Base-by-base conservation (phyloP, 2,888 invertebrate genomes). In the Hololepta plana region DNA sequence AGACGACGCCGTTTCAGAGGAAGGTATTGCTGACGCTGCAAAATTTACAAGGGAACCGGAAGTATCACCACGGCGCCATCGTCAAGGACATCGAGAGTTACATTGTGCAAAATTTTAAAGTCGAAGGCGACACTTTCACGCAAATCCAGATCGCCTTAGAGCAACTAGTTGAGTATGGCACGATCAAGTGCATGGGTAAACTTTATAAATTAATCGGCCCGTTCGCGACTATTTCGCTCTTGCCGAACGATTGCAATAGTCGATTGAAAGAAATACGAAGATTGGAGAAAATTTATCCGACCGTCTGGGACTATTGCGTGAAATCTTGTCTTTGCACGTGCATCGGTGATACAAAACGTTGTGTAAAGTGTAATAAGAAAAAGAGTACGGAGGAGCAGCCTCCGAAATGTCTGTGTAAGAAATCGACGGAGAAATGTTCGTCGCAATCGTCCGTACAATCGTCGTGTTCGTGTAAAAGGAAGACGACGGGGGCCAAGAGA, bases 111-210 rank as follows among this genome's bases (percentile, higher is more conserved):
- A 32, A 33, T 24, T 34, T 20, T 24, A 12, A 4, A 11, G 28
- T 23, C 10, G 35, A 35, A 26, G 37, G 37, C 13, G 35, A 37
- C 26, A 5, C 34, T 8, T 11, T 4, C 1, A 31, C 26, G 10
- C 37, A 37, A 34, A 29, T 32, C 8, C 8, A 23, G 15, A 30
- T 32, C 11, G 28, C 35, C 9, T 20, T 37, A 5, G 20, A 24
- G 2, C 33, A 37, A 23, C 26, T 29, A 2, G 24, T 33, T 10
- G 26, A 29, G 24, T 29, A 33, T 14, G 35, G 37, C 12, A 33
- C 33, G 13, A 29, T 35, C 4, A 20, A 29, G 13, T 31, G 24
- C 25, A 12, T 6, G 3, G 16, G 17, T 13, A 16, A 24, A 9
- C 26, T 15, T 17, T 37, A 37, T 11, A 22, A 29, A 9, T 13